Conservation (phyloP, 2,113 vertebrate species). For the Alligator mississippiensis region DNA sequence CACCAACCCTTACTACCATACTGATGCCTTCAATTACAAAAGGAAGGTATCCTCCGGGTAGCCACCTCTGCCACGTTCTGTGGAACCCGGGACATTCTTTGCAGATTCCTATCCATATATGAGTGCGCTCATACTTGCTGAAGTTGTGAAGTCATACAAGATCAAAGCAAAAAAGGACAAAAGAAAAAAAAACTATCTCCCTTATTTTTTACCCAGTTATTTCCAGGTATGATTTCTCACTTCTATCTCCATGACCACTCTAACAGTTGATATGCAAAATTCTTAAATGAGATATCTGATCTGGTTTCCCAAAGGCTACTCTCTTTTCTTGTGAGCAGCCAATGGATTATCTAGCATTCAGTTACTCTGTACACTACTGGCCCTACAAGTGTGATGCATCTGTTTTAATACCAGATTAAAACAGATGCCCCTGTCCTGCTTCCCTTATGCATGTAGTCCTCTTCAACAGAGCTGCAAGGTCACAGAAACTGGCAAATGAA, state of each 20-base stretch:
- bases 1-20: too few species aligned
- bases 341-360: not conserved
- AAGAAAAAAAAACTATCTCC: not conserved
- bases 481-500: not conserved
- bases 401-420: not conserved
- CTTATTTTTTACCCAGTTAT: not conserved
- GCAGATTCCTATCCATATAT: not conserved
- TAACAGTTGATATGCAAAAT: not conserved
- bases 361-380: not conserved
- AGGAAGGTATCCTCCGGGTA: not conserved
- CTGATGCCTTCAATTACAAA: too few species aligned
- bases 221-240: not conserved
- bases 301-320: conserved; percentile 14
- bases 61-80: not conserved
- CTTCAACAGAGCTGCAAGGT: not conserved
- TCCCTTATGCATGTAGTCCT: not conserved
- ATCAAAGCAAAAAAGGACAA: not conserved
- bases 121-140: not conserved
- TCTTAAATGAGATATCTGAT: not conserved
- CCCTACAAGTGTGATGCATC: fast-evolving
- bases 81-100: not conserved
- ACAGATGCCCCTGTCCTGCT: not conserved
- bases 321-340: conserved; percentile 11
- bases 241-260: not conserved
- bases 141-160: not conserved